phyloP scores from a whole-genome alignment of 2,797 vertebrate species.

The Cryptoblepharus egeriae region DNA sequence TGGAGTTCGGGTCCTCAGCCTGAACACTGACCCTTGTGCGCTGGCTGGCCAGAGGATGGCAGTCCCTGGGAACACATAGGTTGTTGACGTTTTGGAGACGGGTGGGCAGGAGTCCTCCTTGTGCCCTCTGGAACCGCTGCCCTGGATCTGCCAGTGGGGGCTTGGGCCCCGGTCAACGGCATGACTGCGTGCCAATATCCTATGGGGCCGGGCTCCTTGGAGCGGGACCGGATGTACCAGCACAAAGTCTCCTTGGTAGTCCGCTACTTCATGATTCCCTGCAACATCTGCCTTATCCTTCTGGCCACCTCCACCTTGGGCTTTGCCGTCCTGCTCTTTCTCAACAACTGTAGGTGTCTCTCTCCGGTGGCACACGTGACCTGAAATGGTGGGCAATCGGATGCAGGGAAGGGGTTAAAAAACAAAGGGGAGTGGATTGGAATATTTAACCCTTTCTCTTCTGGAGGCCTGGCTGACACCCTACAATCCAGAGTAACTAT shows the following conservation, averaged over 20 bases:
- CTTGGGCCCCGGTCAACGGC: constrained; percentile 56
- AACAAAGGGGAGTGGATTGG: neutral
- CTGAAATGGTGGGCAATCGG: neutral
- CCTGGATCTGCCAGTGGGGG: constrained; percentile 24
- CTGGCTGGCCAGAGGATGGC: constrained; percentile 20
- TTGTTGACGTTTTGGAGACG: neutral
- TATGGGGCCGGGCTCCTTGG: constrained; percentile 76
- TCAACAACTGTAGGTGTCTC: constrained; percentile 94
- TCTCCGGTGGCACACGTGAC: accelerated
- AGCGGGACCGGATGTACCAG: constrained; percentile 89
- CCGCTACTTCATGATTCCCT: constrained; percentile 97
- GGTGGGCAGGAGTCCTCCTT: accelerated
- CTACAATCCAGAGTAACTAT: too few relatives aligned
- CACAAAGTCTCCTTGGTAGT: constrained; percentile 95
- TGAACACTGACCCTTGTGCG: neutral
- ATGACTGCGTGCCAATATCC: constrained; percentile 89
- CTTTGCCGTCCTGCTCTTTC: constrained; percentile 94
- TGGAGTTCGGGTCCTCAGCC: neutral
- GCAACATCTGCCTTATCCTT: constrained; percentile 98
- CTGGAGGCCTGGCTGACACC: too few relatives aligned
- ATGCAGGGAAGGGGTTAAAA: neutral
- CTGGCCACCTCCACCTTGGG: constrained; percentile 93
- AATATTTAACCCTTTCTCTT: too few relatives aligned
- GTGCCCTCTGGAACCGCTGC: neutral
- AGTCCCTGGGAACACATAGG: constrained; percentile 37